Evolutionary conservation across 2,888 invertebrate species (phyloP).

Genomic region (Agrochola litura): DNA sequence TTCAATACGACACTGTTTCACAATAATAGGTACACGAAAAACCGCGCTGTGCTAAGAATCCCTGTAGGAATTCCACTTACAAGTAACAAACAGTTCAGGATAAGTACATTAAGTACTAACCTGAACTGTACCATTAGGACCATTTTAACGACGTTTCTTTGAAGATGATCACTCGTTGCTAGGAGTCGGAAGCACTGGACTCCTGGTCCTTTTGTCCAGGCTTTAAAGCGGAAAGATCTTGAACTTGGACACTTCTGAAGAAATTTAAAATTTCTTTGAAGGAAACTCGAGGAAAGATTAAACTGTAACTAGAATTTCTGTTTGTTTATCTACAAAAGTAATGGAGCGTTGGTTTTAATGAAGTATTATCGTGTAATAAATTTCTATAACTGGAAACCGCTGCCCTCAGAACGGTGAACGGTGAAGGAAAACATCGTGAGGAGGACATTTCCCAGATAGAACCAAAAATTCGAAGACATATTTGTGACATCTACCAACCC

Average conservation of each 20-base stretch:
- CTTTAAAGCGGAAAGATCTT: slow-evolving; percentile 21
- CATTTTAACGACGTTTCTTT: slow-evolving; percentile 55
- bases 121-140: slow-evolving; percentile 26
- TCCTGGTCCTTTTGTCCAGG: slow-evolving; percentile 17
- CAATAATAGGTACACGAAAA: background rate
- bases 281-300: slow-evolving; percentile 27
- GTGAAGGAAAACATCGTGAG: too few species aligned
- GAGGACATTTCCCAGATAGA: too few species aligned
- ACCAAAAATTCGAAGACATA: too few species aligned
- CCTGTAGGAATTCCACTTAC: background rate
- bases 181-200: slow-evolving; percentile 27
- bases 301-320: slow-evolving; percentile 28
- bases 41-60: background rate
- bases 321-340: slow-evolving; percentile 3
- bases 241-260: slow-evolving; percentile 36
- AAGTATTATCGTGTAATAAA: background rate
- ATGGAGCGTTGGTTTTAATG: slow-evolving; percentile 3
- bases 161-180: slow-evolving; percentile 42
- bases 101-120: slow-evolving; percentile 4
- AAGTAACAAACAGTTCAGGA: slow-evolving; percentile 31
- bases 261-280: slow-evolving; percentile 32
- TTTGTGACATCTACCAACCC: too few species aligned
- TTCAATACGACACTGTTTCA: background rate
- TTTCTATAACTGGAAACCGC: background rate
- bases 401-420: too few species aligned